Conservation (phyloP, 2,888 invertebrate genomes). For the Volucella bombylans region DNA sequence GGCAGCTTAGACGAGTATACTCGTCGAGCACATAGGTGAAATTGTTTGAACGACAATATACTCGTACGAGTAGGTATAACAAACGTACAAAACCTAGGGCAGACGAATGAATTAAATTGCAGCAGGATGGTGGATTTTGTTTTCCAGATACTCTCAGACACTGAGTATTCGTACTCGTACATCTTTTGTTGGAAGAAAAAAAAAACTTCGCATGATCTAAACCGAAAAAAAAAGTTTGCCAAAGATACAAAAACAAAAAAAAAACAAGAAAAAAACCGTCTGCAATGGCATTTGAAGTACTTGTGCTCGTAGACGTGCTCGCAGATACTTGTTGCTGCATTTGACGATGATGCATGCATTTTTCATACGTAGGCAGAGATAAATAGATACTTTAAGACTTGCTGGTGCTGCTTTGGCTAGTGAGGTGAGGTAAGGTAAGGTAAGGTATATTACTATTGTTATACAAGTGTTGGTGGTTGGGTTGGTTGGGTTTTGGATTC, state of each 20-base stretch:
- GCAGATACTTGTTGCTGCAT: constrained; percentile 64
- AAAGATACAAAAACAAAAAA: constrained; percentile 2
- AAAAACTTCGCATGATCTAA: constrained; percentile 54
- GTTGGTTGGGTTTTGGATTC: constrained; percentile 49
- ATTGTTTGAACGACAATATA: constrained; percentile 47
- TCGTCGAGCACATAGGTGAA: constrained; percentile 57
- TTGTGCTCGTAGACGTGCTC: constrained; percentile 12
- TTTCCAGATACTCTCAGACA: constrained; percentile 31
- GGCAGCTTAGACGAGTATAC: not conserved
- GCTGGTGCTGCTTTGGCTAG: not conserved
- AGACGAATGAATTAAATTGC: constrained; percentile 57
- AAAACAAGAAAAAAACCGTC: constrained; percentile 16
- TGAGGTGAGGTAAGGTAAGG: no score
- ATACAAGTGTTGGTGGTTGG: constrained; percentile 48
- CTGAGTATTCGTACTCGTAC: constrained; percentile 7
- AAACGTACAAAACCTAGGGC: constrained; percentile 33
- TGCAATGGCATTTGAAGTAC: constrained; percentile 48
- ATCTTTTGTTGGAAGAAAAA: not conserved
- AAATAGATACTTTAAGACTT: constrained; percentile 37
- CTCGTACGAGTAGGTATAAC: not conserved
- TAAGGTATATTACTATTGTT: constrained; percentile 23
- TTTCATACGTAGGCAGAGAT: constrained; percentile 68
- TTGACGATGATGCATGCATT: constrained; percentile 72
- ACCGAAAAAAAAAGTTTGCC: constrained; percentile 46
- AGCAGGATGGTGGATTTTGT: constrained; percentile 47